Percentiles rank a stretch among this genome's conserved stretches.
phyloP scores from a whole-genome alignment of 2,113 vertebrate species.

The Sinocyclocheilus anophthalmus region DNA sequence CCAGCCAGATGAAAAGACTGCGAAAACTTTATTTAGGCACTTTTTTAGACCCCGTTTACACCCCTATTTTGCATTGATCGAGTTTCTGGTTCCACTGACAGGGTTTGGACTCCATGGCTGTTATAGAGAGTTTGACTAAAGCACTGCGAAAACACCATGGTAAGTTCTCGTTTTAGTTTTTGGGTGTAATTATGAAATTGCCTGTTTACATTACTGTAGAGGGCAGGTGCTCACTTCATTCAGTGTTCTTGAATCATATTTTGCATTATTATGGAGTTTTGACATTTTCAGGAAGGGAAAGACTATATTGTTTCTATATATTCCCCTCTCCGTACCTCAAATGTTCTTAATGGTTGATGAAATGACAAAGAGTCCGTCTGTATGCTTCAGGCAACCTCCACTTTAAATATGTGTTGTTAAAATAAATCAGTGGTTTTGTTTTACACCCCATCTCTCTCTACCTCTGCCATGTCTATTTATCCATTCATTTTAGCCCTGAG shows the following conservation, averaged over 20 bases:
- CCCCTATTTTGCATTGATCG: not conserved
- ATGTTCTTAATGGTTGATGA: not conserved
- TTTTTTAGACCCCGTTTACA: not conserved
- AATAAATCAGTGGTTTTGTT: not conserved
- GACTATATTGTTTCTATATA: not conserved
- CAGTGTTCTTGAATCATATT: not conserved
- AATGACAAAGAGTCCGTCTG: not conserved
- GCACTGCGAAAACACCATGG: slow-evolving; percentile 95
- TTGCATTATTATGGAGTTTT: not conserved
- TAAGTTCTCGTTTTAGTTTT: slow-evolving; percentile 60
- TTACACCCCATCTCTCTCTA: not conserved
- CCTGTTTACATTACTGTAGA: not conserved
- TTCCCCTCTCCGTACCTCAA: not conserved
- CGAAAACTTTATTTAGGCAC: not conserved
- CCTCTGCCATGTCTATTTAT: slow-evolving; percentile 19
- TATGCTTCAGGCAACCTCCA: not conserved
- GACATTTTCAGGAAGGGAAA: not conserved
- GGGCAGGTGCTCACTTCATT: not conserved
- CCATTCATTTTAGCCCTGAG: slow-evolving; percentile 82
- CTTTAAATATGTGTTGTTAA: not conserved
- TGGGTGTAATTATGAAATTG: not conserved
- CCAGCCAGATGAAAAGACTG: not conserved
- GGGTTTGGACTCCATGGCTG: slow-evolving; percentile 97
- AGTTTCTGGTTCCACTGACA: slow-evolving; percentile 64
- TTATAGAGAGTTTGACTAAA: slow-evolving; percentile 96